Evolutionary conservation across 2,888 invertebrate species (phyloP), one percentile per base, ranked within the genome.

Genomic region (Cantharis rufa): DNA sequence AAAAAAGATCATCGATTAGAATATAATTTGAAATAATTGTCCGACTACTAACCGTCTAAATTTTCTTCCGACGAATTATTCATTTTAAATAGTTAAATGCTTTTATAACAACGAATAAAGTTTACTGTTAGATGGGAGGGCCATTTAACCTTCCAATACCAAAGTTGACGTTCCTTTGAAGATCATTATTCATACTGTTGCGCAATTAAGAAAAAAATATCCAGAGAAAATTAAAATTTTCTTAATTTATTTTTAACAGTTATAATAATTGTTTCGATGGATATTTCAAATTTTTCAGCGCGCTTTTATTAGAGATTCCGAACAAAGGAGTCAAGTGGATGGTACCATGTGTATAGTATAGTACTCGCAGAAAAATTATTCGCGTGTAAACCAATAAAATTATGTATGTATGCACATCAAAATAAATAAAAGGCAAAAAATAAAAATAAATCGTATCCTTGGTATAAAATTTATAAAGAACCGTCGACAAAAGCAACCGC

Each of bases 391-490:
- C 18, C 70, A 24, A 70, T 27, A 75, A 64, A 86, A 83, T 85
- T 85, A 86, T 85, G 85, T 82, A 74, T 81, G 79, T 81, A 82
- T 48, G 48, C 48, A 48, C 84, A 83, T 81, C 77, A 84, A 82
- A 83, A 87, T 87, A 87, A 87, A 87, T 87, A 86, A 86, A 85
- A 82, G 83, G 83, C 83, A 81, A 85, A 86, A 86, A 83, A 85
- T 86, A 84, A 86, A 84, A 81, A 77, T 74, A 83, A 82, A 84
- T 84, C 81, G 82, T 82, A 84, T 82, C 84, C 82, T 81, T 79
- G 80, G 79, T 78, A 83, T 87, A 86, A 87, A 48, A 48, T 86
- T 87, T 87, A 87, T 86, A 84, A 84, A 82, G 84, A 48, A n/a
- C 48, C n/a, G 79, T 83, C 84, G 85, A 86, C 86, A 87, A 87